These are phyloP conservation scores for Heliconius hewitsoni DNA, from an alignment of 1,140 invertebrate genomes.

Conservation along the genomic window DNA sequence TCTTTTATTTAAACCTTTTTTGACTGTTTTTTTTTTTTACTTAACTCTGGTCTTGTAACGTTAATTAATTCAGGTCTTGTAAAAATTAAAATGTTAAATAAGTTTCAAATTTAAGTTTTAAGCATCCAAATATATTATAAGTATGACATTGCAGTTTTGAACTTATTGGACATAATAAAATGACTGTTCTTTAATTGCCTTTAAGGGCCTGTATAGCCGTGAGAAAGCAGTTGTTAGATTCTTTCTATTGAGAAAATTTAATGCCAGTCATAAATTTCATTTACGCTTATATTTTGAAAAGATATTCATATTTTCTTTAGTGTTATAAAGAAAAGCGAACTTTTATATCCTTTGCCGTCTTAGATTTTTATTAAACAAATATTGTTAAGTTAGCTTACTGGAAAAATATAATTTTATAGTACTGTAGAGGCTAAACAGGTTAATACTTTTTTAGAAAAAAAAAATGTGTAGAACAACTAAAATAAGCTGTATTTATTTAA, in stretches of 20 bases:
- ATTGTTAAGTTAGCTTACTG: no score
- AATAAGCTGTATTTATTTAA: no score
- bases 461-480: no score
- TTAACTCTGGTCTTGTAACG: no score
- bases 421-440: no score
- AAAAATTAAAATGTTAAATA: background rate
- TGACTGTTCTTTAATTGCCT: background rate
- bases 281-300: background rate
- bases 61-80: background rate
- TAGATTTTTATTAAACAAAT: no score
- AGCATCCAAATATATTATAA: background rate
- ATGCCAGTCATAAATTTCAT: background rate
- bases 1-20: constrained; percentile 68
- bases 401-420: no score
- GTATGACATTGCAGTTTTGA: background rate
- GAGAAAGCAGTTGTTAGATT: background rate
- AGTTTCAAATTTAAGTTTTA: background rate
- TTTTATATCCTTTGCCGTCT: no score
- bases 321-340: no score
- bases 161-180: background rate
- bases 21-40: background rate
- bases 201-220: background rate
- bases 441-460: no score
- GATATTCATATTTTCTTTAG: background rate
- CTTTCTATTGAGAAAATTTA: background rate